These are phyloP conservation scores for Caenorhabditis sp. DNA, from an alignment of 2,888 invertebrate genomes.

Conservation along the genomic window DNA sequence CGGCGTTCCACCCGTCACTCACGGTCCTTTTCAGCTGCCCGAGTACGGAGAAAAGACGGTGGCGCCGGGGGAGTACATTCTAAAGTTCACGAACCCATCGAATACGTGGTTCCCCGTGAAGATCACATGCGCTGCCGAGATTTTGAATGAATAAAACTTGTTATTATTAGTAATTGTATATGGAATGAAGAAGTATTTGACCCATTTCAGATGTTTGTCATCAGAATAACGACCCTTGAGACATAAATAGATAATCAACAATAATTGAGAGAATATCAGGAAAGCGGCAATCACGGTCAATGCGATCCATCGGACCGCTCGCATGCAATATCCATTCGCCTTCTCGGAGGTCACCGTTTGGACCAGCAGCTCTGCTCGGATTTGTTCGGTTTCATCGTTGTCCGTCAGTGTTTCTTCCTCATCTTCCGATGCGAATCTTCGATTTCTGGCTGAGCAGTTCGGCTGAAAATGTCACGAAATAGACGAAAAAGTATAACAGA, in stretches of 20 bases:
- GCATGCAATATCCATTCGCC: slow-evolving; percentile 17
- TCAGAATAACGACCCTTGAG: slow-evolving; percentile 10
- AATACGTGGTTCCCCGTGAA: slow-evolving; percentile 72
- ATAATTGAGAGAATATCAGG: slow-evolving; percentile 12
- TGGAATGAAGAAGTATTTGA: not conserved
- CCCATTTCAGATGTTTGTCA: not conserved
- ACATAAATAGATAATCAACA: slow-evolving; percentile 18
- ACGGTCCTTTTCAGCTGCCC: slow-evolving; percentile 58
- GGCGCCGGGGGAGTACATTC: slow-evolving; percentile 63
- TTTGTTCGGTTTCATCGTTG: slow-evolving; percentile 24
- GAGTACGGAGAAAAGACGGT: slow-evolving; percentile 67
- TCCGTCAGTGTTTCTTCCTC: not conserved
- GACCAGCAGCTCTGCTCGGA: slow-evolving; percentile 51
- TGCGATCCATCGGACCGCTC: slow-evolving; percentile 1
- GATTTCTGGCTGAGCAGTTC: slow-evolving; percentile 32
- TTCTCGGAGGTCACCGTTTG: not conserved
- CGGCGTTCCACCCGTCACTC: not conserved
- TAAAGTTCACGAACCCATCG: slow-evolving; percentile 71
- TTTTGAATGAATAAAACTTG: slow-evolving; percentile 5
- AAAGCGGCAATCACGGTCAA: not conserved
- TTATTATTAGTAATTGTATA: not conserved
- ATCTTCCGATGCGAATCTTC: slow-evolving; percentile 10
- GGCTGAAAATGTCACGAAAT: slow-evolving; percentile 15
- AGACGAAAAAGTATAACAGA: too few relatives aligned
- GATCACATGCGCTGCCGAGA: slow-evolving; percentile 51